These are phyloP conservation scores for Stercorarius parasiticus DNA, from an alignment of 2,113 vertebrate species.

Conservation along the genomic window DNA sequence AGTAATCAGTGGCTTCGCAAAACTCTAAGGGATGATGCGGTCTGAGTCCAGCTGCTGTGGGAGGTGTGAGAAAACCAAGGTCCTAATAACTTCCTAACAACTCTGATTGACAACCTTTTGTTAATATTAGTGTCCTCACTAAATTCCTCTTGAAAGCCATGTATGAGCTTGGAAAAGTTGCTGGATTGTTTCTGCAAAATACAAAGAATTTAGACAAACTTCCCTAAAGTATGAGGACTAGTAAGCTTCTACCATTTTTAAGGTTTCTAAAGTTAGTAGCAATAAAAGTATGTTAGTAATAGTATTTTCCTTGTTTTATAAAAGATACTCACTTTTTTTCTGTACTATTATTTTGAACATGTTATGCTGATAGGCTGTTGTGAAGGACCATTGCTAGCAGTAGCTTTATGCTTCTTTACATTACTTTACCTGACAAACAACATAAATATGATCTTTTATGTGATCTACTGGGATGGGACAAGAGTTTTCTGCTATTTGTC, in stretches of 20 bases:
- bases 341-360: neutral
- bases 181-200: neutral
- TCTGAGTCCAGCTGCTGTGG: neutral
- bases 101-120: neutral
- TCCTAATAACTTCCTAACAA: neutral
- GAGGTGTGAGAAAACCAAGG: neutral
- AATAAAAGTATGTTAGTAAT: neutral
- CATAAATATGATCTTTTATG: neutral
- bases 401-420: neutral
- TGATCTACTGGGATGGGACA: neutral
- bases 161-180: neutral
- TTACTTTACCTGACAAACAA: neutral
- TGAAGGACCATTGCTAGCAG: neutral
- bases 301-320: neutral
- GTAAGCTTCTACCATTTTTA: neutral
- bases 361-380: neutral
- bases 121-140: neutral
- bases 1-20: neutral
- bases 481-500: neutral
- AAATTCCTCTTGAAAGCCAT: neutral
- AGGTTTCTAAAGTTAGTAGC: neutral
- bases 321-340: neutral
- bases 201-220: neutral
- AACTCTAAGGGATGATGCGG: neutral
- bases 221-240: neutral